A percentile compares a stretch with the other conserved stretches of the same genome.
These are phyloP conservation scores for Ricordea florida DNA, from an alignment of 92 coral and sea anemone species.

Conservation along the genomic window DNA sequence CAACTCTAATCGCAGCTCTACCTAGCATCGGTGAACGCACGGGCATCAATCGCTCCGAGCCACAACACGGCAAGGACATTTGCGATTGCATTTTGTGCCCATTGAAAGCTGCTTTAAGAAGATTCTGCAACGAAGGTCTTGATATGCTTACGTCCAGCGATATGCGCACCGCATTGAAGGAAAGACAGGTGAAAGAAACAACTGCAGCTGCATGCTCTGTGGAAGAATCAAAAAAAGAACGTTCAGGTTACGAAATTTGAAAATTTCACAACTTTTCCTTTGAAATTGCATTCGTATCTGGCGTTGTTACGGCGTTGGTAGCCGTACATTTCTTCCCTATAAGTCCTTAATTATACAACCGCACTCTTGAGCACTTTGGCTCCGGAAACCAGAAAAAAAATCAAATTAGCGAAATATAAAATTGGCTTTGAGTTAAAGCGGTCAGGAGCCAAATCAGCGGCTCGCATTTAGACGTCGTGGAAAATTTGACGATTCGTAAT, in stretches of 20 bases:
- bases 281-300: conserved; percentile 45
- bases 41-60: conserved; percentile 48
- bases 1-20: conserved; percentile 40
- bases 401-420: too few species aligned
- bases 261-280: conserved; percentile 50
- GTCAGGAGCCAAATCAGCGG: too few species aligned
- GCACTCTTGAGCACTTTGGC: too few species aligned
- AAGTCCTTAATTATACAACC: not conserved
- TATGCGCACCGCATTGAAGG: conserved; percentile 51
- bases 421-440: too few species aligned
- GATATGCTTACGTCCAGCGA: conserved; percentile 42
- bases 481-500: too few species aligned
- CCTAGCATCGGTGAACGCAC: conserved; percentile 31
- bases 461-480: too few species aligned
- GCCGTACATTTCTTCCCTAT: conserved; percentile 21
- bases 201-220: conserved; percentile 62
- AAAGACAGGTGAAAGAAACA: conserved; percentile 56
- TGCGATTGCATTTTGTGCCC: conserved; percentile 57
- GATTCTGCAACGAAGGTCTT: conserved; percentile 60
- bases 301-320: conserved; percentile 58
- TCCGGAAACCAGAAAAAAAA: too few species aligned
- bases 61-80: conserved; percentile 49
- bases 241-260: conserved; percentile 37
- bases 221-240: conserved; percentile 19
- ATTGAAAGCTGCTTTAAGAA: conserved; percentile 29